Percentiles rank a stretch among this genome's conserved stretches.
phyloP scores from a whole-genome alignment of 2,113 vertebrate species.

The Jacana jacana region DNA sequence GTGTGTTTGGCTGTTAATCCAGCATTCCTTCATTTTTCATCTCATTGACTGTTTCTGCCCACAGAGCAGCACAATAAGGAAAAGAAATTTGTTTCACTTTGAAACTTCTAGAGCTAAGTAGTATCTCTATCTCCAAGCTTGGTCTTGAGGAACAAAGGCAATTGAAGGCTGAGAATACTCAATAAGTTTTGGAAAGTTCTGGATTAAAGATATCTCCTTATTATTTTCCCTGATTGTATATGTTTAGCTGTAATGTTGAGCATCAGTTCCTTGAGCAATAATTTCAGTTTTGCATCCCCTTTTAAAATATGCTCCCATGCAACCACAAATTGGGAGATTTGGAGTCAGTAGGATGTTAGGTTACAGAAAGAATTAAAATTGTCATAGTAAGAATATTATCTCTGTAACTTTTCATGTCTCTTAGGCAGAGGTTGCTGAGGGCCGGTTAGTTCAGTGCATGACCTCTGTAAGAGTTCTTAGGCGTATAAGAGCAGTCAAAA shows the following conservation, averaged over 20 bases:
- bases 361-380: background rate
- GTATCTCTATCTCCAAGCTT: background rate
- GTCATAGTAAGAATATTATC: background rate
- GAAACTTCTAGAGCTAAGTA: background rate
- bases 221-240: background rate
- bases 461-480: conserved; percentile 16
- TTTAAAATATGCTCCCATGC: background rate
- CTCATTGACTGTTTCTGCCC: background rate
- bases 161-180: background rate
- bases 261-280: background rate
- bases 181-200: background rate
- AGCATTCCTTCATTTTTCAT: background rate
- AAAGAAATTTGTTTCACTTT: background rate
- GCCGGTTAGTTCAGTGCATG: background rate
- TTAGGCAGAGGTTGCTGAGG: background rate
- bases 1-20: background rate
- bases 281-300: background rate
- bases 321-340: background rate
- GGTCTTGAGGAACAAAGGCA: background rate
- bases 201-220: background rate
- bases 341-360: background rate
- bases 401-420: background rate
- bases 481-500: conserved; percentile 3
- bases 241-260: background rate
- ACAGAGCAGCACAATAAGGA: background rate